These are phyloP conservation scores for Nycticorax nycticorax DNA, from an alignment of 2,113 vertebrate species.

Conservation along the genomic window DNA sequence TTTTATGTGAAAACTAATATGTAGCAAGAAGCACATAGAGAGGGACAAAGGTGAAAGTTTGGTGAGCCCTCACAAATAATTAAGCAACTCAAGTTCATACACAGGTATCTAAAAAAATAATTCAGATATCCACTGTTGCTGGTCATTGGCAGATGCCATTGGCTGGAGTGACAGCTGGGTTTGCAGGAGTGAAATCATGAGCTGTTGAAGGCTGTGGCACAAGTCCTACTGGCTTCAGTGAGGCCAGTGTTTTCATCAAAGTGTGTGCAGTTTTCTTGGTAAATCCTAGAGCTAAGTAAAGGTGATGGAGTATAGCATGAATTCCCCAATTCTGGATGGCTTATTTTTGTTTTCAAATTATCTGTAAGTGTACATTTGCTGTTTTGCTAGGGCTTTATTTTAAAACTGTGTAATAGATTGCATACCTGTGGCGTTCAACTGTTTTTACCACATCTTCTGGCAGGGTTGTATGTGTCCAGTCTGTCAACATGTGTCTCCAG, in stretches of 20 bases:
- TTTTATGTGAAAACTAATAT: background rate
- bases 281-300: background rate
- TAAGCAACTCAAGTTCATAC: background rate
- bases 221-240: background rate
- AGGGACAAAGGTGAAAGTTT: background rate
- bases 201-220: background rate
- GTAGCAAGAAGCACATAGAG: background rate
- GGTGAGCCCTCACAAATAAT: background rate
- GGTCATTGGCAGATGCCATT: background rate
- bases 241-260: background rate
- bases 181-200: background rate
- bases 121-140: background rate
- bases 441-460: background rate
- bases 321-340: background rate
- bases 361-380: background rate
- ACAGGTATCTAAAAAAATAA: background rate
- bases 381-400: background rate
- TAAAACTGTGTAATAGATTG: background rate
- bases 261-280: background rate
- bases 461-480: background rate
- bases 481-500: background rate
- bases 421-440: background rate
- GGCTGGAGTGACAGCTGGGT: background rate
- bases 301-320: background rate
- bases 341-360: background rate